Percentiles rank a stretch among this genome's conserved stretches.
phyloP scores from a whole-genome alignment of 2,797 vertebrate genomes.

The Synanceia verrucosa region DNA sequence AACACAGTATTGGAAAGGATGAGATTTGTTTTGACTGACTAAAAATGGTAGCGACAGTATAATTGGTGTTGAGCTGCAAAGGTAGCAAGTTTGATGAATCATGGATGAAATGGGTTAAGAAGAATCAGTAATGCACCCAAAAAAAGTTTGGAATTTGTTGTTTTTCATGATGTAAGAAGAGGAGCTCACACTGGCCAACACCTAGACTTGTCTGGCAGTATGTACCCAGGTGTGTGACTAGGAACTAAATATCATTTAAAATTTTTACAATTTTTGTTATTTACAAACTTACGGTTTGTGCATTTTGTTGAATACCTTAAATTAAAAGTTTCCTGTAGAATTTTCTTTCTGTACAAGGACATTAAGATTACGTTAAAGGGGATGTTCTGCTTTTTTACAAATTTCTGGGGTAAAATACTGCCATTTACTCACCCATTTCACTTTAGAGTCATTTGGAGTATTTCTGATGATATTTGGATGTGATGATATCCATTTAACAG shows the following conservation, averaged over 20 bases:
- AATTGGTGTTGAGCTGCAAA: background rate
- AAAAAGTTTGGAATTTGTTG: background rate
- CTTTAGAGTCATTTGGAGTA: no score
- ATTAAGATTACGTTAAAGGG: background rate
- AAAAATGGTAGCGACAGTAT: background rate
- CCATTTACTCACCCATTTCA: no score
- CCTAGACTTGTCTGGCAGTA: background rate
- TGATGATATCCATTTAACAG: no score
- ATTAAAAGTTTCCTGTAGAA: background rate
- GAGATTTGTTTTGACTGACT: conserved; percentile 23
- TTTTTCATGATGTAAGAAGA: background rate
- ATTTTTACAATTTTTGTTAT: background rate
- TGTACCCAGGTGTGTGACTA: background rate
- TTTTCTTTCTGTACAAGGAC: background rate
- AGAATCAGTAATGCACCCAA: no score
- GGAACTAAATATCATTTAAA: background rate
- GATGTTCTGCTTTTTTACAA: no score
- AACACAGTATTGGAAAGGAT: conserved; percentile 7
- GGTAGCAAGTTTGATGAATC: conserved; percentile 11
- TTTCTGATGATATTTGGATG: no score
- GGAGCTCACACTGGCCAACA: background rate
- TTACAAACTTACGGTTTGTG: background rate
- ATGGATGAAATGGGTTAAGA: background rate
- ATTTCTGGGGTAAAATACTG: no score
- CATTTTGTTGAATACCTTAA: background rate